A percentile compares a stretch with the other conserved stretches of the same genome.
Conservation (phyloP, 2,113 vertebrate species). For the Acinonyx jubatus region DNA sequence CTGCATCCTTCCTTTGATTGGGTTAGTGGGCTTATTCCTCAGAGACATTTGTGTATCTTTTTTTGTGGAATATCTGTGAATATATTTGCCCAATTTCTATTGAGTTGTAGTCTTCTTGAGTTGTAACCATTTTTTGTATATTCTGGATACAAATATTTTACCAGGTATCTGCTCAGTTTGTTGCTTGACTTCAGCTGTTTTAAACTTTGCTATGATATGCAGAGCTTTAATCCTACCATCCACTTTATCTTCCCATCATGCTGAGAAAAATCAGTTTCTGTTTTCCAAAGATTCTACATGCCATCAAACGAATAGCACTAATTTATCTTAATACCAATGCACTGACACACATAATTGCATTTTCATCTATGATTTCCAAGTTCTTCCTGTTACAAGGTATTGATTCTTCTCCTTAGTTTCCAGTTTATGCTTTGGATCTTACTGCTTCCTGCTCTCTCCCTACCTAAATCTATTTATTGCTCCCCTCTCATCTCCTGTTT, state of each 20-base stretch:
- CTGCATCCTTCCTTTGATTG: too few relatives aligned
- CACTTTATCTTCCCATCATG: background rate
- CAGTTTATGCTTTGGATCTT: background rate
- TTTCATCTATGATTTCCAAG: background rate
- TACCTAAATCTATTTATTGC: background rate
- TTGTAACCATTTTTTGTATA: background rate
- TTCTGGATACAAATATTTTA: background rate
- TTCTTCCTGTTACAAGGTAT: background rate
- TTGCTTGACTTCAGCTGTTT: background rate
- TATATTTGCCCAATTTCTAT: background rate
- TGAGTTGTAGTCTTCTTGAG: background rate
- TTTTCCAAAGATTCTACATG: background rate
- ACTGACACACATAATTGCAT: background rate
- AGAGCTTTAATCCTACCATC: background rate
- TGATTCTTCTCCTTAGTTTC: background rate
- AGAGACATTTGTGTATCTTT: background rate
- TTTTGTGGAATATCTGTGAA: background rate
- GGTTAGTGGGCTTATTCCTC: too few relatives aligned
- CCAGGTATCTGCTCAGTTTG: background rate
- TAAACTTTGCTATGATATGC: background rate
- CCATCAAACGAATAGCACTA: background rate
- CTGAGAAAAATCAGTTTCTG: background rate
- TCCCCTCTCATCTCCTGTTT: background rate
- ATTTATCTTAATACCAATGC: background rate
- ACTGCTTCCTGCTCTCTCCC: too few relatives aligned